Conservation (phyloP, 37 sponge, comb jelly and placozoan species). For the Hexactinellida sp. region DNA sequence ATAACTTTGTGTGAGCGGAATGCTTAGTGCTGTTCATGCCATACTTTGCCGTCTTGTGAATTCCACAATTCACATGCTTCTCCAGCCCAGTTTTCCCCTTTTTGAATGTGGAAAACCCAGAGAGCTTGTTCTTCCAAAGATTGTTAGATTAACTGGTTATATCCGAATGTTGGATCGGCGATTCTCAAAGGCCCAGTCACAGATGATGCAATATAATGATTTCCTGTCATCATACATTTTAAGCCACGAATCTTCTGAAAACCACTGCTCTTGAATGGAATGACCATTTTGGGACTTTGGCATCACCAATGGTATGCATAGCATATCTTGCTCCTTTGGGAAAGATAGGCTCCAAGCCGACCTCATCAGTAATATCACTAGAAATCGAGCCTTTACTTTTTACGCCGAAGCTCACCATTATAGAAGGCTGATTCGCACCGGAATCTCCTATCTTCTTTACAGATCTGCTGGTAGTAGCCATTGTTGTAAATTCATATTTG, state of each 20-base stretch:
- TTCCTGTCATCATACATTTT: conserved; percentile 1
- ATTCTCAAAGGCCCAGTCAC: conserved; percentile 15
- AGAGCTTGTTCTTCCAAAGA: conserved; percentile 15
- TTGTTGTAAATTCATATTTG: background rate
- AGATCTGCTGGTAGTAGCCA: conserved; percentile 19
- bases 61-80: conserved; percentile 15
- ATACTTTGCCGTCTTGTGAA: conserved; percentile 9
- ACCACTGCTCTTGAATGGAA: conserved; percentile 15
- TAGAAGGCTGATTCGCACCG: conserved; percentile 16
- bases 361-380: background rate
- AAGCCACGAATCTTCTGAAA: conserved; percentile 10
- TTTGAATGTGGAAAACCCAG: conserved; percentile 17
- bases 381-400: background rate
- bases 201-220: conserved; percentile 16
- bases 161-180: conserved; percentile 14
- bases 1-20: background rate
- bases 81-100: conserved; percentile 15
- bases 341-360: conserved; percentile 12
- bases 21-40: background rate
- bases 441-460: background rate
- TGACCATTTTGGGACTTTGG: conserved; percentile 8
- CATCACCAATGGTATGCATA: conserved; percentile 13
- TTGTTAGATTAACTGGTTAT: background rate
- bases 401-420: conserved; percentile 12
- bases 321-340: conserved; percentile 16